Evolutionary conservation across 2,888 invertebrate genomes (phyloP), one percentile per base, ranked within the genome.

Genomic region (Pyrrhosoma nymphula): DNA sequence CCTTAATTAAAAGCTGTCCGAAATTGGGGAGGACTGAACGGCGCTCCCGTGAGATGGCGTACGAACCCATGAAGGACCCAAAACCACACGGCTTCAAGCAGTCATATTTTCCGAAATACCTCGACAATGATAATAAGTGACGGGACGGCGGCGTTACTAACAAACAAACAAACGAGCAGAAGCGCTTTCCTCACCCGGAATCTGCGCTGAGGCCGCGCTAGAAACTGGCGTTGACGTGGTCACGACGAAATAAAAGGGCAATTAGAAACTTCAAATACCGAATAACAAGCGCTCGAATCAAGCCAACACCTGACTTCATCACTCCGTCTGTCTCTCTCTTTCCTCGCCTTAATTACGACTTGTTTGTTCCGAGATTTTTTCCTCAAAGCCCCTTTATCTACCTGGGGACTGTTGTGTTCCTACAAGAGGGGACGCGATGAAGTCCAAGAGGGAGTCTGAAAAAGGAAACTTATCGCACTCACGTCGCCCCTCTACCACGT

Each of bases 301-400:
- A 82, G 82, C 12, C 82, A 35, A 82, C 82, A 82, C 82, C 82
- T 82, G 35, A 82, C 82, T 82, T n/a, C 69, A 69, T n/a, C 69
- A 69, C 47, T 47, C 8, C 8, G 47, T 47, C 47, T n/a, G 3
- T 35, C 4, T 82, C 82, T 16, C 35, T 16, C 82, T 82, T 35
- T 35, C 82, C 14, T 10, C 16, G 14, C 35, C 82, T 35, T 35
- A 82, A 82, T 82, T 82, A 35, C 26, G 82, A 82, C 35, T 30
- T 82, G 82, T 35, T 35, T 35, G 82, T 82, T 35, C 82, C 82
- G 12, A 18, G 82, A 82, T 82, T 30, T 30, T 35, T 82, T 60
- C 60, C 60, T 60, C 60, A 60, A 20, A 60, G 47, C 47, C 8
- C 8, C 47, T 8, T 47, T 47, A 47, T 47, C 47, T 47, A 47